Evolutionary conservation across 2,888 invertebrate species (phyloP).

Genomic region (Chaitophorus viminalis): DNA sequence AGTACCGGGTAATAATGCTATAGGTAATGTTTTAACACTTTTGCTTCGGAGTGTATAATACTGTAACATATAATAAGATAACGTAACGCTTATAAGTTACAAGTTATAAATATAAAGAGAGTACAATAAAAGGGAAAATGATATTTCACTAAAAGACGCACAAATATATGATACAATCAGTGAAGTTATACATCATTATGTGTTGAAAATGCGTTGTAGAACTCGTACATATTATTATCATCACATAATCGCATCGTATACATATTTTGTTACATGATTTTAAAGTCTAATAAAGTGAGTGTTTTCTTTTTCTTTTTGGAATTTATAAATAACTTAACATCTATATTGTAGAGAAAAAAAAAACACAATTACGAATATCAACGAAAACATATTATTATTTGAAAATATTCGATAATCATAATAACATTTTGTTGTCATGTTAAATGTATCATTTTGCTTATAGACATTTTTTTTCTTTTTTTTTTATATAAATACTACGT

Average conservation of each 20-base stretch:
- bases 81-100: neutral
- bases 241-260: slow-evolving; percentile 2
- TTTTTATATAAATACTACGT: too few relatives aligned
- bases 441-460: neutral
- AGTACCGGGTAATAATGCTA: neutral
- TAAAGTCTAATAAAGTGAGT: slow-evolving; percentile 12
- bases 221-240: neutral
- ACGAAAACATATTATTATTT: neutral
- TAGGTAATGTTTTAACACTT: neutral
- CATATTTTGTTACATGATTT: slow-evolving; percentile 17
- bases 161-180: slow-evolving; percentile 15
- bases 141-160: slow-evolving; percentile 7
- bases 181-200: neutral
- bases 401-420: neutral
- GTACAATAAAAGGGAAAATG: neutral
- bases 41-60: neutral
- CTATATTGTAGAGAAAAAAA: slow-evolving; percentile 2
- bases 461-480: neutral
- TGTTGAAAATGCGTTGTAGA: neutral
- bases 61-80: neutral
- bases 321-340: slow-evolving; percentile 34
- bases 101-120: neutral
- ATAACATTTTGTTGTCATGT: neutral
- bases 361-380: neutral
- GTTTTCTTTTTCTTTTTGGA: neutral